phyloP scores from a whole-genome alignment of 2,888 invertebrate genomes.

The Melipona bicolor region DNA sequence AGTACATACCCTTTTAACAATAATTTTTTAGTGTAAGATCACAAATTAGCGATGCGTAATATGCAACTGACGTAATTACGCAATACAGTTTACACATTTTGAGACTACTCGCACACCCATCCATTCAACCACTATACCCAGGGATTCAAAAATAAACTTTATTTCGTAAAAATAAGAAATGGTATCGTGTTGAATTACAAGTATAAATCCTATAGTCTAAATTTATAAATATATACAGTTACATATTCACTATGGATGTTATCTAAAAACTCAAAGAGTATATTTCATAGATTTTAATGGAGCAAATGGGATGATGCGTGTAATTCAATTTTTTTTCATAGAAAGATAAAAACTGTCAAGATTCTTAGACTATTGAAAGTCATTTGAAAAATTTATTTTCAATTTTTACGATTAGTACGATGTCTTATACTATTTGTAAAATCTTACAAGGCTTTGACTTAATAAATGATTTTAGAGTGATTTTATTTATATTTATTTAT shows the following conservation, averaged over 20 bases:
- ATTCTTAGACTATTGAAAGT: constrained; percentile 5
- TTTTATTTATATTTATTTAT: constrained; percentile 39
- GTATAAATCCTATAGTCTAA: constrained; percentile 81
- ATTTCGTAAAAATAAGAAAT: constrained; percentile 82
- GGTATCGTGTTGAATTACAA: constrained; percentile 80
- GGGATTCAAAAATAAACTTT: constrained; percentile 81
- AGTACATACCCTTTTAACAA: constrained; percentile 49
- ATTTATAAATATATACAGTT: constrained; percentile 82
- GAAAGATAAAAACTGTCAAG: constrained; percentile 26
- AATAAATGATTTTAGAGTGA: constrained; percentile 37
- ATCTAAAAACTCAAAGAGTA: constrained; percentile 74
- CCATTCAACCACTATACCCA: constrained; percentile 74
- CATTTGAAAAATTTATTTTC: constrained; percentile 14
- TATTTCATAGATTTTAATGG: constrained; percentile 70
- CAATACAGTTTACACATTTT: constrained; percentile 64
- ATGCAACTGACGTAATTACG: constrained; percentile 59
- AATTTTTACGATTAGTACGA: constrained; percentile 9
- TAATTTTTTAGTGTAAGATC: constrained; percentile 64
- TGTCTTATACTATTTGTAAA: constrained; percentile 44
- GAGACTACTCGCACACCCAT: constrained; percentile 71
- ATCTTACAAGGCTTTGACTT: constrained; percentile 51
- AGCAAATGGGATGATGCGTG: constrained; percentile 76
- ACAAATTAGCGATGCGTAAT: constrained; percentile 65
- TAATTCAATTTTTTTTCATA: constrained; percentile 31
- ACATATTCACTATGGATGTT: constrained; percentile 77